Base-by-base conservation (phyloP, 1,140 invertebrate genomes). In the Drosophila lowei region DNA sequence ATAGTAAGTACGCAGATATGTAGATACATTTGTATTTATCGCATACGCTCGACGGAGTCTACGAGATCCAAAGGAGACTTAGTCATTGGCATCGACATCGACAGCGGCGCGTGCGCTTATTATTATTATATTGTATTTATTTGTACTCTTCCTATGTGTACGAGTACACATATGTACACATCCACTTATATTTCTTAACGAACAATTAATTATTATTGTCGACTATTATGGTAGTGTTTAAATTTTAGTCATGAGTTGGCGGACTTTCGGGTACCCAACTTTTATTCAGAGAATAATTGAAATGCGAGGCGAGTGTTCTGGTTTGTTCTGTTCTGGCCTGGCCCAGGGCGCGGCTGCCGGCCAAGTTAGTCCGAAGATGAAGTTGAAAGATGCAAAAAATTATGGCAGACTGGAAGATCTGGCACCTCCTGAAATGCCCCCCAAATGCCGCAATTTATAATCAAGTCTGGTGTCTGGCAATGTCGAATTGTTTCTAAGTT, bases 71-170 rank as follows among this genome's bases (percentile, higher is more conserved):
- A 60, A 67, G 72, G 63, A 60, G 70, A 85, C 81, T 85, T 86
- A 86, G 73, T 86, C 80, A 84, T 85, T 86, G 63, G 38, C 44
- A 21, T 50, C 13, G 44, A 62, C 23, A 30, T 2, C 42, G 46
- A 49, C 53, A 66, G 73, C 59, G 71, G 71, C 71, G 71, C 71
- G 75, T 86, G 77, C 58, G 77, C 64, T 64, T 74, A 74, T 79
- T 74, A 60, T 61, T 59, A 68, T 77, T 65, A 52, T 38, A 38
- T 77, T 65, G 48, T 38, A 38, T 54, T 25, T 62, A 57, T 73
- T 62, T 55, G 46, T 25, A n/a, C 52, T 63, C 53, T 72, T 70
- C 63, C 64, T 70, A 70, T 68, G 34, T 70, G 49, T 70, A 23
- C 23, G 15, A 38, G 28, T 30, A 9, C 8, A 30, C 3, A 30